Conservation (phyloP, 2,113 vertebrate genomes). For the Lagenorhynchus albirostris region DNA sequence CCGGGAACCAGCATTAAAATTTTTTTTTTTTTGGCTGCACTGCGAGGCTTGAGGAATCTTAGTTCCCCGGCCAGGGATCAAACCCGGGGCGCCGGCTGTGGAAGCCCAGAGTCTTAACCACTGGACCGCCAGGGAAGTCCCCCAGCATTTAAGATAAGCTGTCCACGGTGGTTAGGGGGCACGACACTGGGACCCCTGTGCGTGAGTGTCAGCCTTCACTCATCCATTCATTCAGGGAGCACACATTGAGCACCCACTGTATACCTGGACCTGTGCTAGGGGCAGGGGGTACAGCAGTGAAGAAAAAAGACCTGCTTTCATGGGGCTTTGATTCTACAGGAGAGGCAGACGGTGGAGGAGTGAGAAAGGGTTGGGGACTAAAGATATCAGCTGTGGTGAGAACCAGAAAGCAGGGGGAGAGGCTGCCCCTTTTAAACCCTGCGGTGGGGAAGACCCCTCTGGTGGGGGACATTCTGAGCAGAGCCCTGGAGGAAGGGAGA, state of each 20-base stretch:
- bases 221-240: fast-evolving
- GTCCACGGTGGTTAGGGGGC: not conserved
- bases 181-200: fast-evolving
- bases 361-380: fast-evolving
- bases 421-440: not conserved
- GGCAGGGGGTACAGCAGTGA: fast-evolving
- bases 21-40: too few species aligned
- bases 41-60: too few species aligned
- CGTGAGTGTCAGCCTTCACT: fast-evolving
- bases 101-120: too few species aligned
- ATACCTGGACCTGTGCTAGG: not conserved
- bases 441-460: not conserved
- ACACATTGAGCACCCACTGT: fast-evolving
- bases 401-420: not conserved
- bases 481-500: not conserved
- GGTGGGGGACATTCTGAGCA: not conserved
- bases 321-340: not conserved
- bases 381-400: fast-evolving
- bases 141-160: not conserved
- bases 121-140: too few species aligned
- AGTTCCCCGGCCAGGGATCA: too few species aligned
- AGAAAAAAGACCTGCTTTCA: not conserved
- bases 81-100: too few species aligned
- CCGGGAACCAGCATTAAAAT: not conserved
- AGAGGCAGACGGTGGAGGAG: fast-evolving